Conservation (phyloP, 1,140 invertebrate genomes). For the Sarcophaga bullata region DNA sequence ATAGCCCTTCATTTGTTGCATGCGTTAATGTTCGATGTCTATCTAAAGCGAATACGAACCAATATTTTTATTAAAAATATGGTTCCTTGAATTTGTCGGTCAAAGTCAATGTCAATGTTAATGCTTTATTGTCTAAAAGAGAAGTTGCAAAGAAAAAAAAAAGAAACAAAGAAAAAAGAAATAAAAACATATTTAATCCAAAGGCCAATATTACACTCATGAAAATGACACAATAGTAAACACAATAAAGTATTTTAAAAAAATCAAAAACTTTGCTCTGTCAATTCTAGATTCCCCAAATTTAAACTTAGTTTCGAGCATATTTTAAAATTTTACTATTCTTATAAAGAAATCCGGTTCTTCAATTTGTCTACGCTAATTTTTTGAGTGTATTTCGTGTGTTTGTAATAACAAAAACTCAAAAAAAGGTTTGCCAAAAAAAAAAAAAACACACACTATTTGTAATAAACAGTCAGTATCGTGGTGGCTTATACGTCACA, state of each 20-base stretch:
- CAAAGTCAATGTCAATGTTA: conserved; percentile 64
- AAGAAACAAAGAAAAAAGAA: conserved; percentile 1
- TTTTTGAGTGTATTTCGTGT: no score
- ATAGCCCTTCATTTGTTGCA: background rate
- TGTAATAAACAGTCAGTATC: no score
- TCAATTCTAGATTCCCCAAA: no score
- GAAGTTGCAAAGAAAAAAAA: conserved; percentile 24
- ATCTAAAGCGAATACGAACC: background rate
- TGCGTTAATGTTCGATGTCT: background rate
- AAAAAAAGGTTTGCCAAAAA: no score
- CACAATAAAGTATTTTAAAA: background rate
- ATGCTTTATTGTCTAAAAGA: conserved; percentile 46
- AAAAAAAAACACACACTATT: no score
- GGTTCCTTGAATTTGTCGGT: conserved; percentile 55
- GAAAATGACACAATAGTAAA: background rate
- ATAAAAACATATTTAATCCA: background rate
- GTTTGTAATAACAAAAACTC: no score
- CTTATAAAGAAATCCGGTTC: no score
- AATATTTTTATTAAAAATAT: conserved; percentile 47
- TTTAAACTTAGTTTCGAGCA: no score
- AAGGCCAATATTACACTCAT: background rate
- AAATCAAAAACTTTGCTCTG: no score
- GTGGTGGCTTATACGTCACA: no score
- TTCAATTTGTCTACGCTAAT: no score
- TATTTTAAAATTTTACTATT: no score